Percentiles rank a stretch among this genome's conserved stretches.
phyloP scores from a whole-genome alignment of 2,888 invertebrate species.

The Paralinhomoeus sp. region DNA sequence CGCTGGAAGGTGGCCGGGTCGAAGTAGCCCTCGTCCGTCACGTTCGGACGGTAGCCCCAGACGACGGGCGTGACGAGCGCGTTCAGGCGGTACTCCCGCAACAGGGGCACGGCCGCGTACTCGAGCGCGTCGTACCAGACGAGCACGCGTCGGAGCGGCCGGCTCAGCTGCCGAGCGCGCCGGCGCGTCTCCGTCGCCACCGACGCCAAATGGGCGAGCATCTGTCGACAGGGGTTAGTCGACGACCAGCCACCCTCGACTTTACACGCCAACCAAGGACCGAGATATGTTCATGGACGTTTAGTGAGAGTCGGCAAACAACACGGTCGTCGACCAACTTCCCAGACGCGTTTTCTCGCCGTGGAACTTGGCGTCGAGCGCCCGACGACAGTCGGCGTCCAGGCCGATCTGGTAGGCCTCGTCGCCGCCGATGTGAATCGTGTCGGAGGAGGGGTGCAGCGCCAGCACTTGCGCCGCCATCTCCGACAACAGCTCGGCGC shows the following conservation, averaged over 20 bases:
- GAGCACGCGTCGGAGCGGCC: neutral
- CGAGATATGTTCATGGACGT: too few relatives aligned
- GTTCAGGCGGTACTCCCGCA: neutral
- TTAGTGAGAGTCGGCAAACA: too few relatives aligned
- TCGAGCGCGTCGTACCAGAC: neutral
- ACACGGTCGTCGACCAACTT: too few relatives aligned
- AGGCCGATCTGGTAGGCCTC: conserved; percentile 19
- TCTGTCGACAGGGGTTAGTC: too few relatives aligned
- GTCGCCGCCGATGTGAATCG: conserved; percentile 30
- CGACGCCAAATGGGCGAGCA: neutral
- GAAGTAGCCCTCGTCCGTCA: neutral
- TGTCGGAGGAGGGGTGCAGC: conserved; percentile 26
- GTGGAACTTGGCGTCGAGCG: neutral
- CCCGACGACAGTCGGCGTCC: neutral
- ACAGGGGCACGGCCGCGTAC: neutral
- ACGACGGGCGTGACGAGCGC: neutral
- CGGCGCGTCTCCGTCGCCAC: neutral
- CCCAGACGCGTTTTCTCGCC: too few relatives aligned
- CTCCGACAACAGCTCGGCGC: conserved; percentile 20
- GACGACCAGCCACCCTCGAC: too few relatives aligned
- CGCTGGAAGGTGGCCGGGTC: neutral
- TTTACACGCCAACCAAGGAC: too few relatives aligned
- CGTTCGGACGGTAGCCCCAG: neutral
- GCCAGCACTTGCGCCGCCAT: conserved; percentile 29
- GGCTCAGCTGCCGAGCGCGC: neutral